These are phyloP conservation scores for Pangasius djambal DNA, from an alignment of 2,797 vertebrate genomes.

Conservation along the genomic window DNA sequence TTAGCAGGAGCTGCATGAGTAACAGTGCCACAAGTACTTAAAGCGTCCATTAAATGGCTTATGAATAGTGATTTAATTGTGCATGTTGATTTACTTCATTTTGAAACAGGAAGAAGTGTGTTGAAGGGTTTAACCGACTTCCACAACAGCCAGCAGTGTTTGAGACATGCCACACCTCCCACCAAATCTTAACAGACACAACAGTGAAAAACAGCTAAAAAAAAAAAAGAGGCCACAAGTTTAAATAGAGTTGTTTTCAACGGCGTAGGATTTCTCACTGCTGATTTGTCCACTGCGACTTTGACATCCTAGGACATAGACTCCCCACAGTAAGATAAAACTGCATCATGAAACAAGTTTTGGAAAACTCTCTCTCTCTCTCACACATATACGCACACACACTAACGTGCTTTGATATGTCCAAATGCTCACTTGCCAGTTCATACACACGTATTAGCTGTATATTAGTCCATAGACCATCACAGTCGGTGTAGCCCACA, in stretches of 20 bases:
- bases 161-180: not conserved
- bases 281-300: not conserved
- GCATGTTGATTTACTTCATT: not conserved
- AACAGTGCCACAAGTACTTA: not conserved
- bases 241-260: not conserved
- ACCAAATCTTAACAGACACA: too few species aligned
- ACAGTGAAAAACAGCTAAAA: not conserved
- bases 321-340: too few species aligned
- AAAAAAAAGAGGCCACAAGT: not conserved
- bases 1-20: not conserved
- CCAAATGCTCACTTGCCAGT: too few species aligned
- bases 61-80: not conserved
- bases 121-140: not conserved
- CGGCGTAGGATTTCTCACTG: not conserved
- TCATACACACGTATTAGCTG: too few species aligned
- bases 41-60: not conserved
- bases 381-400: too few species aligned
- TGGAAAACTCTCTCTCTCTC: too few species aligned
- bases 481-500: too few species aligned
- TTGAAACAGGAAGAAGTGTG: not conserved
- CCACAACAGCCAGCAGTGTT: not conserved
- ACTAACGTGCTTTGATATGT: too few species aligned
- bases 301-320: too few species aligned
- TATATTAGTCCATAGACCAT: too few species aligned
- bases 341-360: too few species aligned